Percentiles rank a stretch among this genome's conserved stretches.
Evolutionary conservation across 2,888 invertebrate genomes (phyloP).

Genomic region (Pinctada fucata): DNA sequence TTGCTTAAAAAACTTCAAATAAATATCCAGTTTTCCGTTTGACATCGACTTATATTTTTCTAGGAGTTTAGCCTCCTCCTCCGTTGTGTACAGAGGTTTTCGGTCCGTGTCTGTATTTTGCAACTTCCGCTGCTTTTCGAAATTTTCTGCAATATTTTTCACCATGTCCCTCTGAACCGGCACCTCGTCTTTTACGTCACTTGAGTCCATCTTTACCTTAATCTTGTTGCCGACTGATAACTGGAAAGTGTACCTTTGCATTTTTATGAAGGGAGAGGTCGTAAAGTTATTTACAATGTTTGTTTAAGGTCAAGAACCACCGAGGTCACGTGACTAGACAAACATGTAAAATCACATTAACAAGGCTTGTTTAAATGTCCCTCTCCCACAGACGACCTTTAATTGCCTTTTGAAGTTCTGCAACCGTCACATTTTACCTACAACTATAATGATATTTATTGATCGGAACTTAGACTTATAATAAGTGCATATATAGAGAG

Average conservation of each 20-base stretch:
- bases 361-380: conserved; percentile 15
- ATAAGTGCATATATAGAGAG: too few species aligned
- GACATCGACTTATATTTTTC: conserved; percentile 27
- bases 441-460: too few species aligned
- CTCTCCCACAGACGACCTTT: neutral
- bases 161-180: neutral
- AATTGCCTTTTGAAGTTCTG: too few species aligned
- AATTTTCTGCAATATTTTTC: conserved; percentile 11
- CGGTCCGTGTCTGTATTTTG: conserved; percentile 8
- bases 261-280: conserved; percentile 8
- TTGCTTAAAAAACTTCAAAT: conserved; percentile 29
- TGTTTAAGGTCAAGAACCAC: conserved; percentile 9
- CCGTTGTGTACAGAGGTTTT: conserved; percentile 16
- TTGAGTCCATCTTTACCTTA: conserved; percentile 17
- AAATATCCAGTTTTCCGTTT: conserved; percentile 8
- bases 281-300: conserved; percentile 24
- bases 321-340: conserved; percentile 12
- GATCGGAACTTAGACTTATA: too few species aligned
- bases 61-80: conserved; percentile 31
- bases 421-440: too few species aligned
- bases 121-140: neutral
- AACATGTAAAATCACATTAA: conserved; percentile 27
- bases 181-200: neutral
- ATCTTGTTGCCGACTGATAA: conserved; percentile 32
- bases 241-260: conserved; percentile 38